A percentile compares a stretch with the other conserved stretches of the same genome.
Evolutionary conservation across 2,113 vertebrate species (phyloP).

Genomic region (Triplophysa tibetana): DNA sequence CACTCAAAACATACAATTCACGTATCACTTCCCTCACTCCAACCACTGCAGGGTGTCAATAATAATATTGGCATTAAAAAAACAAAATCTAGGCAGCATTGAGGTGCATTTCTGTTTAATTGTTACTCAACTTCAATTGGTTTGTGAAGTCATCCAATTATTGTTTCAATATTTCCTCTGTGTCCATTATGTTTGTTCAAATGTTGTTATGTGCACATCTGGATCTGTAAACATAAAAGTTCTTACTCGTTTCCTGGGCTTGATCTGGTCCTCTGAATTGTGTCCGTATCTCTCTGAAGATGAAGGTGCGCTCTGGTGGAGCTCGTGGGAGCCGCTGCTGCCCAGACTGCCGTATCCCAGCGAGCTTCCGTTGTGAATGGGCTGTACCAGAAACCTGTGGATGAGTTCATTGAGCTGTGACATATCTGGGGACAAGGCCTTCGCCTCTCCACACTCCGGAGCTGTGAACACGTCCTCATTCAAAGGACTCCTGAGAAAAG

Average conservation of each 20-base stretch:
- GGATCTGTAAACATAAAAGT: neutral
- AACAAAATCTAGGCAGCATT: too few relatives aligned
- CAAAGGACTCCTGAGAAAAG: slow-evolving; percentile 76
- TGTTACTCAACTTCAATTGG: too few relatives aligned
- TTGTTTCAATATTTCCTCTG: too few relatives aligned
- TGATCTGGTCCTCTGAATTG: slow-evolving; percentile 61
- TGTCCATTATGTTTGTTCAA: neutral
- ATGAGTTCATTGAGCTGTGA: slow-evolving; percentile 85
- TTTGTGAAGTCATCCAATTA: too few relatives aligned
- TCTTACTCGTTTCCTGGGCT: slow-evolving; percentile 68
- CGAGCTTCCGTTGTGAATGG: slow-evolving; percentile 78
- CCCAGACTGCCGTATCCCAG: slow-evolving; percentile 75
- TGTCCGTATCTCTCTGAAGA: slow-evolving; percentile 84
- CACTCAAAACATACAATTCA: too few relatives aligned
- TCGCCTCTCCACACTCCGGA: slow-evolving; percentile 67
- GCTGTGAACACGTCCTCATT: slow-evolving; percentile 87
- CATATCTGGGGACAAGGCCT: slow-evolving; percentile 75
- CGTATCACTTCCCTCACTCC: too few relatives aligned
- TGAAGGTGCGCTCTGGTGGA: slow-evolving; percentile 76
- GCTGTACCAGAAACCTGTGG: slow-evolving; percentile 83
- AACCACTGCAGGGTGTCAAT: too few relatives aligned
- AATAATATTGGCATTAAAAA: too few relatives aligned
- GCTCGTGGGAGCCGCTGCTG: slow-evolving; percentile 74
- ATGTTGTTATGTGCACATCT: neutral
- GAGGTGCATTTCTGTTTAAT: too few relatives aligned